Conservation (phyloP, 2,113 vertebrate genomes). For the human region GRCh38 chrX:118598001-118598500, state of each 20-base stretch:
- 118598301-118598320: background rate
- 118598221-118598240: background rate
- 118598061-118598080: constrained; percentile 94
- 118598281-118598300: background rate
- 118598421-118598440: background rate
- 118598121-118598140: background rate
- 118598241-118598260: background rate
- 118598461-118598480: background rate
- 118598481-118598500: background rate
- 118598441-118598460: background rate
- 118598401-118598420: background rate
- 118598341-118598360: background rate
- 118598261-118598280: background rate
- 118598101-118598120: constrained; percentile 95
- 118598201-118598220: background rate
- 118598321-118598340: background rate
- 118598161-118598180: constrained; percentile 24
- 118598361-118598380: background rate
- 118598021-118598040: constrained; percentile 83
- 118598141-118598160: constrained; percentile 1
- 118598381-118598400: background rate
- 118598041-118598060: constrained; percentile 97
- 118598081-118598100: constrained; percentile 93
- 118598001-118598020: constrained; percentile 55
- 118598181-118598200: background rate